Evolutionary conservation across 2,888 invertebrate species (phyloP).

Genomic region (Cryptocephalus moraei): DNA sequence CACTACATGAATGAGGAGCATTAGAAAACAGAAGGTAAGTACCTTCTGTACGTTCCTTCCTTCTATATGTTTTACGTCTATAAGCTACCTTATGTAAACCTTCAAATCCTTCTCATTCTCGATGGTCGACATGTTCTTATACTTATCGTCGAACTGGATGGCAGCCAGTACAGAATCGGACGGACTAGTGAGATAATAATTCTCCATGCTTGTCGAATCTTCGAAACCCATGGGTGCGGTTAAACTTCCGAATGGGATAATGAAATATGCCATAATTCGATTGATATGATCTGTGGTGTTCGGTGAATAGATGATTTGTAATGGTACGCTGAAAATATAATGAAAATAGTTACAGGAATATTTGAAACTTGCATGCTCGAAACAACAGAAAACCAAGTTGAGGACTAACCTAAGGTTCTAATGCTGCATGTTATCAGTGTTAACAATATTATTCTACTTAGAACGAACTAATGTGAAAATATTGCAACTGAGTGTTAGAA

Average conservation of each 20-base stretch:
- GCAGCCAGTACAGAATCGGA: slow-evolving; percentile 37
- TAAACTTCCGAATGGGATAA: slow-evolving; percentile 9
- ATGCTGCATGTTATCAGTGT: too few species aligned
- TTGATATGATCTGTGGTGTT: slow-evolving; percentile 9
- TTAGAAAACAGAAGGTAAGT: too few species aligned
- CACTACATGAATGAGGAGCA: too few species aligned
- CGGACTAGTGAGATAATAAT: too few species aligned
- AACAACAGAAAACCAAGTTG: too few species aligned
- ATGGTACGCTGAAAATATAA: slow-evolving; percentile 5
- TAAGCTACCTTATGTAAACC: slow-evolving; percentile 45
- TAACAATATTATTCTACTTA: too few species aligned
- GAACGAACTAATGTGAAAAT: too few species aligned
- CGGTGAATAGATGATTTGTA: slow-evolving; percentile 18
- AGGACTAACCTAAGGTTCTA: too few species aligned
- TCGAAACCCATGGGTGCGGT: slow-evolving; percentile 12
- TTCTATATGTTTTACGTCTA: too few species aligned
- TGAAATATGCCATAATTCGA: slow-evolving; percentile 16
- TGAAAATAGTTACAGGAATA: background rate
- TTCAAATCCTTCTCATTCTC: slow-evolving; percentile 38
- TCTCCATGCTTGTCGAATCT: slow-evolving; percentile 7
- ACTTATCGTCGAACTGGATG: slow-evolving; percentile 48
- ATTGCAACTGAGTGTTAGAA: too few species aligned
- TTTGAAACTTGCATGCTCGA: background rate
- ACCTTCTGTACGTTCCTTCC: too few species aligned
- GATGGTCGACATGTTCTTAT: slow-evolving; percentile 35